Evolutionary conservation across 2,113 vertebrate genomes (phyloP).

Genomic region (Zeus faber): DNA sequence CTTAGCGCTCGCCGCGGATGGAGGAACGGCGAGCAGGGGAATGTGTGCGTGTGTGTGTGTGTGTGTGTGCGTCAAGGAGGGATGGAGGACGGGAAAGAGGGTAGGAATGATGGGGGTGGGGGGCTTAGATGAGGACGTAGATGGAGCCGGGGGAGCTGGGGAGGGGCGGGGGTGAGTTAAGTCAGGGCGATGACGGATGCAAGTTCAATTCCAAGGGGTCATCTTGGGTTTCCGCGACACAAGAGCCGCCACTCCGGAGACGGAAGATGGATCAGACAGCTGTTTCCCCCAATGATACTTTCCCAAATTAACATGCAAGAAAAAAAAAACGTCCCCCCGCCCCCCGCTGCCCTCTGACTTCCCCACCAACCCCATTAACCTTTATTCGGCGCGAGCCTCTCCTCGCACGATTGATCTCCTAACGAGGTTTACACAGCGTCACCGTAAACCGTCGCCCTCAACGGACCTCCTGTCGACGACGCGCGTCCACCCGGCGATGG

Average conservation of each 20-base stretch:
- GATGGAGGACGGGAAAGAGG: neutral
- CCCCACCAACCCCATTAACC: neutral
- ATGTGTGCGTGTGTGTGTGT: conserved; percentile 15
- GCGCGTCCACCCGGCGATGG: too few relatives aligned
- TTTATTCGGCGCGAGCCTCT: neutral
- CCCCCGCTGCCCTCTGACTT: neutral
- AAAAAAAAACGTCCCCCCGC: conserved; percentile 16
- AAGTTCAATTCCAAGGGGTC: conserved; percentile 36
- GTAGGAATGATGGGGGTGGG: neutral
- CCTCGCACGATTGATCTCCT: too few relatives aligned
- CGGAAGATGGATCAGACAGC: conserved; percentile 43
- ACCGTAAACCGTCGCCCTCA: too few relatives aligned
- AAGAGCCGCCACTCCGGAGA: conserved; percentile 8
- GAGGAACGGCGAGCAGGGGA: conserved; percentile 27
- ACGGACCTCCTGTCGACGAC: too few relatives aligned
- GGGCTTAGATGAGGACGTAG: neutral
- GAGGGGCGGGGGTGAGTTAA: neutral
- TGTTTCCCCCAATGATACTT: conserved; percentile 41
- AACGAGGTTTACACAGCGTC: too few relatives aligned
- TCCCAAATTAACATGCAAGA: conserved; percentile 53
- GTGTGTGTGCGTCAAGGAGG: neutral
- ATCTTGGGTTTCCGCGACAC: conserved; percentile 63
- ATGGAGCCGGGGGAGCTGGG: conserved; percentile 5
- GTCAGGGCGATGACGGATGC: conserved; percentile 13
- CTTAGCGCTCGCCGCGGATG: conserved; percentile 36